Evolutionary conservation across 2,888 invertebrate species (phyloP).

Genomic region (Homarus gammarus): DNA sequence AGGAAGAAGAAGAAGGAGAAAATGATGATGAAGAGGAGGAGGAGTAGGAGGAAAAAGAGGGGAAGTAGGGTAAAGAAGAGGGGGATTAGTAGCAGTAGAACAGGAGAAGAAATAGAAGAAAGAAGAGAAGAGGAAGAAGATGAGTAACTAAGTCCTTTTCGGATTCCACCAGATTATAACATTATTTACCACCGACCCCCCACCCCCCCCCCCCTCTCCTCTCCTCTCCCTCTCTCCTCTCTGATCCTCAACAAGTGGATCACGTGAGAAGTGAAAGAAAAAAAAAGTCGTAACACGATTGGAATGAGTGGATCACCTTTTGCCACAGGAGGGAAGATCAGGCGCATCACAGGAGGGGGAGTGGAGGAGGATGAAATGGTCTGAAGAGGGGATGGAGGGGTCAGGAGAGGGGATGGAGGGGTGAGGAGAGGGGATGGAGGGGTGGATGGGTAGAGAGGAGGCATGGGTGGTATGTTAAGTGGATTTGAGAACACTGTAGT

Average conservation of each 20-base stretch:
- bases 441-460: neutral
- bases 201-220: too few species aligned
- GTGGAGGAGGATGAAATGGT: neutral
- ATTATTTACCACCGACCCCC: too few species aligned
- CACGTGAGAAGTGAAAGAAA: too few species aligned
- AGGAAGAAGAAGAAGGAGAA: neutral
- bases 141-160: too few species aligned
- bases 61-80: neutral
- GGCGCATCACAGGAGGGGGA: neutral
- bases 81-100: neutral
- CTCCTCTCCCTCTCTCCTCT: too few species aligned
- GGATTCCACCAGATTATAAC: too few species aligned
- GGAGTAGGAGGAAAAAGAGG: neutral
- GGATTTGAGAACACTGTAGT: too few species aligned
- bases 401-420: neutral
- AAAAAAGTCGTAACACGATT: too few species aligned
- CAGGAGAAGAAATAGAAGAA: neutral
- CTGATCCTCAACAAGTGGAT: too few species aligned
- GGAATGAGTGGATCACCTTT: too few species aligned
- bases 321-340: neutral
- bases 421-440: neutral
- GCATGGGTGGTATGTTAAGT: too few species aligned
- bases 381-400: neutral
- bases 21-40: too few species aligned
- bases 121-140: neutral